phyloP scores from a whole-genome alignment of 2,888 invertebrate species.

The Ormyrus pomaceus region DNA sequence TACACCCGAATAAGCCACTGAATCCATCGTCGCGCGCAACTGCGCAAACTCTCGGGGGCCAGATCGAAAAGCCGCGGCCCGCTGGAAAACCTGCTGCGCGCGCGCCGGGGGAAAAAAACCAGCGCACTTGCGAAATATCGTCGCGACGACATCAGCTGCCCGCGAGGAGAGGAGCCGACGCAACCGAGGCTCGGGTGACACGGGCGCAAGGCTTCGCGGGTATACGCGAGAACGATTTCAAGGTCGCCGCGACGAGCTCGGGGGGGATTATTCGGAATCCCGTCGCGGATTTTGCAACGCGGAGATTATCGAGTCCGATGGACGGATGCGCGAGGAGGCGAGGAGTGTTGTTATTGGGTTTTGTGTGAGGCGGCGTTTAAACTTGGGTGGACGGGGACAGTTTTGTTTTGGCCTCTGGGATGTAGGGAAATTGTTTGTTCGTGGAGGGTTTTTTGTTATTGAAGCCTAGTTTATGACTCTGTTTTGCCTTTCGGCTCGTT shows the following conservation, averaged over 20 bases:
- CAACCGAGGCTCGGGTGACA: slow-evolving; percentile 32
- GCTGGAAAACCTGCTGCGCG: no score
- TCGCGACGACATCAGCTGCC: not conserved
- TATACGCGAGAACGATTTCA: slow-evolving; percentile 49
- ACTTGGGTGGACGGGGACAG: no score
- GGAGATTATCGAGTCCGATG: not conserved
- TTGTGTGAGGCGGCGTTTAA: no score
- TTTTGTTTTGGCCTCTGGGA: no score
- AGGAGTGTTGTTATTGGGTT: not conserved
- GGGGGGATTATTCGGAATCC: slow-evolving; percentile 48
- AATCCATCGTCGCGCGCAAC: no score
- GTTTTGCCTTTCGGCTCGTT: no score
- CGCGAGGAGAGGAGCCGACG: not conserved
- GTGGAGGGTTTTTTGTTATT: no score
- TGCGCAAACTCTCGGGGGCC: no score
- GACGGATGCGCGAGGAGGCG: not conserved
- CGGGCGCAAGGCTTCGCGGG: not conserved
- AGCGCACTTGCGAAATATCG: slow-evolving; percentile 33
- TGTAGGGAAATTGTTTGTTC: no score
- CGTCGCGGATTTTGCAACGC: not conserved
- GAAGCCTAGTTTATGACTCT: no score
- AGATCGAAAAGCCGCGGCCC: not conserved
- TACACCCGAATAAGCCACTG: no score
- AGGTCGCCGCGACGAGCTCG: slow-evolving; percentile 17
- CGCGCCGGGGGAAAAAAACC: not conserved